These are phyloP conservation scores for Apodemia hepburni DNA, from an alignment of 2,888 invertebrate species.

Conservation along the genomic window DNA sequence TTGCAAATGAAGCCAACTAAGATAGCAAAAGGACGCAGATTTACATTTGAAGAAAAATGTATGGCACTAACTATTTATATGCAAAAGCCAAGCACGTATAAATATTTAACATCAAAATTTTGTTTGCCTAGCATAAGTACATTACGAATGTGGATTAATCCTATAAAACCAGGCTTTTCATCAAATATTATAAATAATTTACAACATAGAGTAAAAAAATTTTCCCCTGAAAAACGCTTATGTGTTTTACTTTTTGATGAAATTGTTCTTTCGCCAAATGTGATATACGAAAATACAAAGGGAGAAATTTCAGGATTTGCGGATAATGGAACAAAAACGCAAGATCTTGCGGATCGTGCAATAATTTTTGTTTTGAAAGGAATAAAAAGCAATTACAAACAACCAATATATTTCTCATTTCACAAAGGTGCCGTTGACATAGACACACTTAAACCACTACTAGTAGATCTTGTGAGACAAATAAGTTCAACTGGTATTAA, in stretches of 20 bases:
- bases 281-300: constrained; percentile 2
- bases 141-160: background rate
- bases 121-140: background rate
- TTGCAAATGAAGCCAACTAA: constrained; percentile 1
- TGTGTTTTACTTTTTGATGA: constrained; percentile 13
- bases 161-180: background rate
- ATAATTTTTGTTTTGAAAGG: constrained; percentile 31
- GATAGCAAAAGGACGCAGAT: background rate
- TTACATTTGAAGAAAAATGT: constrained; percentile 4
- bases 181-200: constrained; percentile 1
- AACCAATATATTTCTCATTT: constrained; percentile 28
- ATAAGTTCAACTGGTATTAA: constrained; percentile 23
- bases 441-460: constrained; percentile 18
- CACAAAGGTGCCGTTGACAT: constrained; percentile 24
- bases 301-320: constrained; percentile 21
- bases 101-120: constrained; percentile 2
- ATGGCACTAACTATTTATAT: constrained; percentile 4
- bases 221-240: background rate
- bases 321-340: constrained; percentile 17
- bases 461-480: constrained; percentile 23
- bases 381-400: constrained; percentile 29
- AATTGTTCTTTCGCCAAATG: background rate
- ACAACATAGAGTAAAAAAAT: background rate
- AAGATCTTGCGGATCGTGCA: constrained; percentile 26
- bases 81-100: background rate